A percentile compares a stretch with the other conserved stretches of the same genome.
These are phyloP conservation scores for Tinamus major DNA, from an alignment of 2,797 vertebrate genomes.

Conservation along the genomic window DNA sequence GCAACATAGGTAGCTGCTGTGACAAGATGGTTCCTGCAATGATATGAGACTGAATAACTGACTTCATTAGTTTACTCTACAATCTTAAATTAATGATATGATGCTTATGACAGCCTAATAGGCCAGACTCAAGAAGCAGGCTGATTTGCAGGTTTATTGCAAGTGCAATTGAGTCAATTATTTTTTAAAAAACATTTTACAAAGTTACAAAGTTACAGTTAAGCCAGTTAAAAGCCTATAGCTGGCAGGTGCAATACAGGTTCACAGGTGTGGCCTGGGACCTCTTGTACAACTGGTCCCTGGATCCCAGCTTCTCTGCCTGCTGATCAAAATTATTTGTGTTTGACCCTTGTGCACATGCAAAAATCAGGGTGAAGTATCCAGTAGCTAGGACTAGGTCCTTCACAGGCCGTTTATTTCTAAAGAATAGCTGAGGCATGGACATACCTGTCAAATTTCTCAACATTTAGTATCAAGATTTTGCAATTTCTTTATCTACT, in stretches of 20 bases:
- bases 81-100: conserved; percentile 1
- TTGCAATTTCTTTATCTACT: background rate
- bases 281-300: background rate
- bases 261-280: background rate
- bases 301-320: background rate
- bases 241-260: background rate
- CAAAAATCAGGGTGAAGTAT: background rate
- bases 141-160: background rate
- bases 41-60: background rate
- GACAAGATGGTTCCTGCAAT: background rate
- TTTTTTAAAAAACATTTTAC: background rate
- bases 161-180: background rate
- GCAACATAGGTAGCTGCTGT: background rate
- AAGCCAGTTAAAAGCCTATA: background rate
- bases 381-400: background rate
- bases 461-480: background rate
- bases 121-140: background rate
- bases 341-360: background rate
- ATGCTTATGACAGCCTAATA: background rate
- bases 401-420: background rate
- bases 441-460: background rate
- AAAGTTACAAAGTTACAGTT: background rate
- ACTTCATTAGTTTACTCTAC: background rate
- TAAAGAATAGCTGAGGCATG: background rate
- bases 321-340: background rate